Base-by-base conservation (phyloP, 2,888 invertebrate species). In the Heliconius ethilla region DNA sequence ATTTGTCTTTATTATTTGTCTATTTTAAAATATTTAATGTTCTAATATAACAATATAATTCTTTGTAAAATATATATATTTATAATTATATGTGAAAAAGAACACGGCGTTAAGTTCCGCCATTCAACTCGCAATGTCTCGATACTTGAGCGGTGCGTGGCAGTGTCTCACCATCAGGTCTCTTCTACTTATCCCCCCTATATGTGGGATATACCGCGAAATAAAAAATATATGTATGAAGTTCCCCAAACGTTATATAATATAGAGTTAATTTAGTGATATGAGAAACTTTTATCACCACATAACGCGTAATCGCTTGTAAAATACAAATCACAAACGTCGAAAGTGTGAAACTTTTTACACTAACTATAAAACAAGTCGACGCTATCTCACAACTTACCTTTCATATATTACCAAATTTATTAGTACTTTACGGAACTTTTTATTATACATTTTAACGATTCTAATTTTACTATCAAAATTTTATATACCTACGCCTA, bases 381-480 rank as follows among this genome's bases (percentile, higher is more conserved):
- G 75, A 72, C 77, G 78, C 78, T 79, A 81, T 80, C 81, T 79
- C 75, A 65, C 78, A 77, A 59, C 70, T 75, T 70, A 82, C 83
- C 83, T 82, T 55, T 83, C 87, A 89, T 89, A 79, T 89, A 89
- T 89, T 88, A 87, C 85, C 82, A 83, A 85, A 91, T 92, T 92
- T 91, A 92, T 90, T 85, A 86, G 81, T 82, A 83, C 82, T 88
- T 87, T 83, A 86, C 89, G 84, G 80, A 79, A 82, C 81, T 81
- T 85, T 89, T 88, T 91, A 90, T 91, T 88, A 86, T 87, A 86
- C 85, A 82, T 87, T 90, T 92, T 93, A 92, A 93, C 89, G 91
- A 90, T 87, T 87, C 85, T 83, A 84, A 83, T 87, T 88, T 89
- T 87, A 89, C 86, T 88, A 87, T 87, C 84, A 84, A 85, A 85